A percentile compares a stretch with the other conserved stretches of the same genome.
Evolutionary conservation across 2,888 invertebrate genomes (phyloP).

Genomic region (Alviniconcha strummeri): DNA sequence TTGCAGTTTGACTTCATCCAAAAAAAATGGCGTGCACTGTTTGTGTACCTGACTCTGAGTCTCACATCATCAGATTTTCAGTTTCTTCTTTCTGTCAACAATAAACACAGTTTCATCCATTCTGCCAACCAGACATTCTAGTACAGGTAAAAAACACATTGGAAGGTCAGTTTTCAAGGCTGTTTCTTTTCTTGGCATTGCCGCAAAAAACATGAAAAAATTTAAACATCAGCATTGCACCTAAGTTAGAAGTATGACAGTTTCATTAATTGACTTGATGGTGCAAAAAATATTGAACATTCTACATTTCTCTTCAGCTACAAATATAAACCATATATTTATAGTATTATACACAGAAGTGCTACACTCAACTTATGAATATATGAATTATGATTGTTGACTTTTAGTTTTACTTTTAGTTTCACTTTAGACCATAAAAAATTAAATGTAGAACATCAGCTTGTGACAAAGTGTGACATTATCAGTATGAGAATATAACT

Average conservation of each 20-base stretch:
- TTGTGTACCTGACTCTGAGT: no score
- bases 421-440: neutral
- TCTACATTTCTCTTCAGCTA: neutral
- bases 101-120: no score
- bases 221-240: neutral
- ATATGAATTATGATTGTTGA: neutral
- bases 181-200: neutral
- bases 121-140: neutral
- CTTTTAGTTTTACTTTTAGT: no score
- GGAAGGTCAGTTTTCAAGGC: neutral
- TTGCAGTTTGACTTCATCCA: no score
- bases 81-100: no score
- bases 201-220: neutral
- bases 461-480: neutral
- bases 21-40: no score
- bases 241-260: neutral
- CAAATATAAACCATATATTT: neutral
- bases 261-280: no score
- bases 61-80: no score
- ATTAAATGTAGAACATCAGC: neutral
- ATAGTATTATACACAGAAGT: no score
- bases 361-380: neutral
- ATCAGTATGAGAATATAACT: no score
- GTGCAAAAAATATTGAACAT: no score
- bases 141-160: neutral